Evolutionary conservation across 2,888 invertebrate genomes (phyloP), one percentile per base, ranked within the genome.

Genomic region (Hecatera dysodea): DNA sequence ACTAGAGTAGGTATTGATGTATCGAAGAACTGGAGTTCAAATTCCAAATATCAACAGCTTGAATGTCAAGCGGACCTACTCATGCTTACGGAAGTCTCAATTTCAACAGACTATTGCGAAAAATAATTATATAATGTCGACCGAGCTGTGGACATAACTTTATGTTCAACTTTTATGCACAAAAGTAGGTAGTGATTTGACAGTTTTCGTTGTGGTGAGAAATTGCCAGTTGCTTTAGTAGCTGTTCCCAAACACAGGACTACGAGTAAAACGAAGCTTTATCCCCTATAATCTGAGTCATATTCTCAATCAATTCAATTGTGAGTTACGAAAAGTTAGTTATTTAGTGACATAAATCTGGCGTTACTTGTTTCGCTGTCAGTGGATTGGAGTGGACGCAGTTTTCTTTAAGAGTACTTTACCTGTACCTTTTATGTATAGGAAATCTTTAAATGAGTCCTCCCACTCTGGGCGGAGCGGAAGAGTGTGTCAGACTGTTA

Each of bases 121-220:
- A 75, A 75, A 24, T 48, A 69, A 71, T 71, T 75, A 75, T 61
- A 71, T 71, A 75, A 75, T 75, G 46, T 15, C 36, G 22, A 29
- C 62, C n/a, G 60, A 29, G 61, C 19, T 2, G 29, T 7, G 39
- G 15, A 33, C 22, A 59, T 48, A 19, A 56, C 27, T 62, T 60
- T 11, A 29, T 33, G 62, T 69, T 27, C 39, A 39, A 50, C 24
- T 46, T 69, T 63, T 69, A 73, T 44, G 24, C 24, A 50, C 52
- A 22, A 24, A 24, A 12, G 46, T 36, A 33, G 33, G 27, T 0
- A 36, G n/a, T 71, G 22, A 72, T 36, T 33, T 48, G 65, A 50
- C 65, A 50, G 42, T 65, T 56, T 56, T 48, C 59, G 5, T 66
- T 33, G 17, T 4, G n/a, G 6, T 22, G 22, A 42, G 56, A 22